Evolutionary conservation across 2,888 invertebrate species (phyloP), one percentile per base, ranked within the genome.

Genomic region (Galerucella calmariensis): DNA sequence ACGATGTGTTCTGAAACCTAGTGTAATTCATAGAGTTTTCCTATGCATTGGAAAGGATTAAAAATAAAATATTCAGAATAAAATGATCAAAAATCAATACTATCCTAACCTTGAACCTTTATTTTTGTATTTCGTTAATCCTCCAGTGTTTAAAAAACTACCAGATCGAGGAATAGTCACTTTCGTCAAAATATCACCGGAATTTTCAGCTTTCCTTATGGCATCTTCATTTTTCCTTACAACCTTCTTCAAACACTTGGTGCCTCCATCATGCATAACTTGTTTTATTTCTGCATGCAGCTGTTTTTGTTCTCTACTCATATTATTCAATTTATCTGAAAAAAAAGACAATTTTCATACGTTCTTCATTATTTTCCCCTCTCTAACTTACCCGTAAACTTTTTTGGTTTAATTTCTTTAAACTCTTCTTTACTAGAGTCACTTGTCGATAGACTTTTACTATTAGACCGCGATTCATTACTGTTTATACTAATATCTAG

Each of bases 101-200:
- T 11, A 11, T 24, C 61, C 88, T 84, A 87, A 92, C 92, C 92
- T 92, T 82, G 91, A 90, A 81, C 90, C 89, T 83, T 91, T 91
- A 44, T 94, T 93, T 88, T 94, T 94, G 85, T 94, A 94, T 82
- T 94, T 90, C 9, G 94, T 92, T 69, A 93, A 88, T 73, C 94
- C 94, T 66, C 94, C 94, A 16, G 95, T 93, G 82, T 95, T 95
- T 61, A 96, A 89, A 85, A 96, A 96, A 86, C 95, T 96, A 65
- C 95, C 94, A 68, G 95, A 94, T 81, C 95, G 90, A 14, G 96
- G 96, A 82, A 96, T 93, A 58, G 95, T 95, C 61, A 96, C 95
- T 86, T 95, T 94, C 0, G 96, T 96, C 82, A 95, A 87, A 81
- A 95, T 93, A 85, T 96, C 95, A 9, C 95, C 95, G 72, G 92